Base-by-base conservation (phyloP, 2,888 invertebrate species). In the Hyppa rectilinea region DNA sequence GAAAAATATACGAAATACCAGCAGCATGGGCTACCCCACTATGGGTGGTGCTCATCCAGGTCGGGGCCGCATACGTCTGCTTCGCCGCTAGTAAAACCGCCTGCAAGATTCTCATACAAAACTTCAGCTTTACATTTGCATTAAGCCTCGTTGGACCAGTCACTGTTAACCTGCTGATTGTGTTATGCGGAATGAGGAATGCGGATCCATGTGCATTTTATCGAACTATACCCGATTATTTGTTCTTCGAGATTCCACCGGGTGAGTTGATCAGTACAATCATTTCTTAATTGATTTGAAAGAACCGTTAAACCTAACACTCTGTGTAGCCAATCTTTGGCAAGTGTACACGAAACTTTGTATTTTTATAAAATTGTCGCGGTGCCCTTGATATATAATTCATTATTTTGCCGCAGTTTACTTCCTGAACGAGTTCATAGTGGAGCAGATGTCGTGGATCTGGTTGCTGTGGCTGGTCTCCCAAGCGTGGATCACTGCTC, bases 81-180 rank as follows among this genome's bases (percentile, higher is more conserved):
- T 98, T 97, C 87, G 95, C 96, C 29, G 96, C 96, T 77, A 96
- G 97, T 6, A 99, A 98, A 94, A 98, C 98, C 83, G 97, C 98
- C 0, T 98, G 98, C 94, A 98, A 98, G 95, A 98, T 98, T 78
- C 97, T 98, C 90, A 98, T 99, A 89, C 99, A 99, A 91, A 97
- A 97, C 65, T 97, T 98, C 90, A 98, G 98, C 84, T 99, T 98
- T 86, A 98, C 99, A 0, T 96, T 99, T 75, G 98, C 99, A 0
- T 93, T 99, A 50, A 97, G 96, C 85, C 94, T 99, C 17, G 97
- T 97, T 0, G 97, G 98, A 0, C 99, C 99, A 0, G 96, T 97
- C 1, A 96, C 98, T 4, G 95, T 98, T 2, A 97, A 97, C 26
- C 88, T 97, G n/a, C 95, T 98, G 45, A 97, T 98, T 47, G 92